Conservation (phyloP, 2,797 vertebrate species). For the Myotis planiceps region DNA sequence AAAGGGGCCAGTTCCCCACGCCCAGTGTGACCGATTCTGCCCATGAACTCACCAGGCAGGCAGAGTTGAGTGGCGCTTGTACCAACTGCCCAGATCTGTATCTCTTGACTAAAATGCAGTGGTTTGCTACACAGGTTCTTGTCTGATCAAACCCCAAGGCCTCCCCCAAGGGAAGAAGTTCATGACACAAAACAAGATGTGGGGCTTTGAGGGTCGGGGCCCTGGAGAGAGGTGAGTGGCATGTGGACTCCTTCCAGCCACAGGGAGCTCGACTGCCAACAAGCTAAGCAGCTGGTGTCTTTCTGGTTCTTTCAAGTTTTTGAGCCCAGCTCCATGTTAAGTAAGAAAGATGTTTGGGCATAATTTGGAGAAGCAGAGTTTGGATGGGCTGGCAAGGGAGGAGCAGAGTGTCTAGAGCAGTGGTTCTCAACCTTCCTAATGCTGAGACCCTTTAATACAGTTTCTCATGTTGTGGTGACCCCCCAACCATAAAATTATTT, state of each 20-base stretch:
- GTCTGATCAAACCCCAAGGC: not conserved
- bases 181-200: not conserved
- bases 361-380: too few relatives aligned
- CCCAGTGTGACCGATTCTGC: too few relatives aligned
- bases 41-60: accelerated
- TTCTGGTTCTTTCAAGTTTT: not conserved
- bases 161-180: not conserved
- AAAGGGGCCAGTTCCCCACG: not conserved
- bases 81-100: not conserved
- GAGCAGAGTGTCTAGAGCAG: too few relatives aligned
- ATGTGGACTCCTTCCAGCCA: not conserved
- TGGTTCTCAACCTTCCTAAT: too few relatives aligned
- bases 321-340: not conserved
- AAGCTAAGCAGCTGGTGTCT: not conserved
- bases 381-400: not conserved
- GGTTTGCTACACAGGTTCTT: not conserved
- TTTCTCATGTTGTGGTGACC: too few relatives aligned
- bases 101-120: not conserved
- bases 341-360: not conserved
- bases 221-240: not conserved
- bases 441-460: too few relatives aligned
- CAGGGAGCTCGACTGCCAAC: not conserved
- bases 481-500: too few relatives aligned
- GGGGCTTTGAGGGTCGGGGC: not conserved
- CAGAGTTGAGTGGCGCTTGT: not conserved